Base-by-base conservation (phyloP, 2,888 invertebrate genomes). In the Lapara coniferarum region DNA sequence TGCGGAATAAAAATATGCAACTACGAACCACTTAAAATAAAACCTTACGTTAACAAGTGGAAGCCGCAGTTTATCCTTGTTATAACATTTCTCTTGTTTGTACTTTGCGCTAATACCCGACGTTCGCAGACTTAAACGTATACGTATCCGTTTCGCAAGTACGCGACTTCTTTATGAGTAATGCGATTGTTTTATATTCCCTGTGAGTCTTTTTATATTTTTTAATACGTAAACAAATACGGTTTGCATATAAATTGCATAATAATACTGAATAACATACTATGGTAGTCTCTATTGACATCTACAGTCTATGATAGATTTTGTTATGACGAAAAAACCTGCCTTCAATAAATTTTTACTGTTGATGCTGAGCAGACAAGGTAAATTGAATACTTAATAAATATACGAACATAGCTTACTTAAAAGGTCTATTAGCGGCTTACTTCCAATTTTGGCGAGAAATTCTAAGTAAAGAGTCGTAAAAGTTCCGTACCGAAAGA, bases 261-360 rank as follows among this genome's bases (percentile, higher is more conserved):
- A 25, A 5, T 14, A 16, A 44, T 37, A 57, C n/a, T 8, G n/a
- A 16, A 8, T 37, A 84, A 86, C 82, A 86, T 85, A 85, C 84
- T 84, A 79, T 76, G 81, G 78, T 82, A 84, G 84, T 86, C 85
- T 84, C 76, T 74, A 78, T 78, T 83, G 81, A 72, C 78, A 80
- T 25, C 25, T 25, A 25, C 25, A 77, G 79, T 75, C 75, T 76
- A 75, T 80, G 74, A 77, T 72, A 76, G 78, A 79, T 79, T 76
- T 78, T 77, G 79, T 78, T 71, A 76, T 78, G 74, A 74, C 73
- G 77, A 77, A 81, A 78, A 81, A 78, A 73, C 74, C 75, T 78
- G 78, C 78, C 79, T 74, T 74, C 77, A 74, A 74, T 77, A 78
- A 75, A 78, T 74, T 75, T 78, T 78, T 75, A 77, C 71, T 72